Conservation (phyloP, 2,797 vertebrate genomes). For the Cyclopterus lumpus region DNA sequence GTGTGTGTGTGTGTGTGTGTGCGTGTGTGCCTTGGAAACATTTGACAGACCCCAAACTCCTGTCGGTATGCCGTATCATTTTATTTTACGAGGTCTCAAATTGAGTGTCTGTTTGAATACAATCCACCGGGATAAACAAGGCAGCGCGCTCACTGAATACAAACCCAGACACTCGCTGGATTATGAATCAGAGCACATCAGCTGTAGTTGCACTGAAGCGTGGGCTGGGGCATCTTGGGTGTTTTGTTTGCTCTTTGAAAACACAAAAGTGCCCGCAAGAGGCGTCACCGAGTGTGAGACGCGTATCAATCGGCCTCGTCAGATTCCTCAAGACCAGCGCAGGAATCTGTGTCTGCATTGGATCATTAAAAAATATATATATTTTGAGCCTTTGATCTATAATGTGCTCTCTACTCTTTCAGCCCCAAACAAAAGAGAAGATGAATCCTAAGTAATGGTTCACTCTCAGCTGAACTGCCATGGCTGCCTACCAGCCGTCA, state of each 20-base stretch:
- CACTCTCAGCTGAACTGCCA: neutral
- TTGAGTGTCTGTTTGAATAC: conserved; percentile 15
- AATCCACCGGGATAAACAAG: conserved; percentile 6
- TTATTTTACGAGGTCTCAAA: conserved; percentile 1
- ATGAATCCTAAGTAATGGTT: neutral
- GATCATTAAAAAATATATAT: conserved; percentile 14
- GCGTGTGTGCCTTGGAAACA: neutral
- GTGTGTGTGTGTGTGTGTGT: too few species aligned
- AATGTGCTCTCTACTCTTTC: conserved; percentile 3
- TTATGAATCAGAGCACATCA: conserved; percentile 41
- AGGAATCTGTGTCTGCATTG: neutral
- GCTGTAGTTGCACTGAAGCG: conserved; percentile 6
- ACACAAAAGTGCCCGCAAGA: conserved; percentile 13
- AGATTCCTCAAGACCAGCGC: conserved; percentile 17
- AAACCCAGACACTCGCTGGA: conserved; percentile 5
- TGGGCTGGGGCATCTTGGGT: conserved; percentile 13
- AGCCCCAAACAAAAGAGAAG: neutral
- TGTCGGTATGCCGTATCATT: neutral
- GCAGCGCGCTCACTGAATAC: neutral
- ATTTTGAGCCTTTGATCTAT: conserved; percentile 12
- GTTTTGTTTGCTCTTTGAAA: conserved; percentile 42
- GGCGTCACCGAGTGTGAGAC: conserved; percentile 3
- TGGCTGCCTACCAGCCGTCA: neutral
- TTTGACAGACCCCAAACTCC: conserved; percentile 6
- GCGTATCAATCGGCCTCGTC: conserved; percentile 26